Evolutionary conservation across 2,113 vertebrate genomes (phyloP), one percentile per base, ranked within the genome.

Genomic region (Embiotoca jacksoni): DNA sequence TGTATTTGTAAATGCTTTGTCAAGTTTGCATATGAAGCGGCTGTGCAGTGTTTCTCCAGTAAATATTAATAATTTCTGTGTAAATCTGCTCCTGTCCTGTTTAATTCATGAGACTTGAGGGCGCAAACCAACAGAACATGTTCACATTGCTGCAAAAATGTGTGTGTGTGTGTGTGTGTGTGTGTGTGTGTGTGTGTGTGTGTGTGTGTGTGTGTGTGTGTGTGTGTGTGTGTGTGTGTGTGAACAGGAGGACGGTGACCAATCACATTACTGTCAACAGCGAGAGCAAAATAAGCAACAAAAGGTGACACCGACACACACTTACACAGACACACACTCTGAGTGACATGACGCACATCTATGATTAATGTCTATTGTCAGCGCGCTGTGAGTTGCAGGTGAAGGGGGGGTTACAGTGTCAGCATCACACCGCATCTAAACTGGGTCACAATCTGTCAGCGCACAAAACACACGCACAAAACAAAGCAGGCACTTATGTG

Each of bases 101-200:
- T 68, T 83, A 83, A 85, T 72, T 87, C 66, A 85, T 73, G 49
- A 85, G 52, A 83, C 79, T 41, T 63, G 33, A 55, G 36, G 66
- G 54, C 54, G 3, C 39, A 69, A 72, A 76, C 11, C 46, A 6
- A 30, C 36, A 33, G 44, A 76, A 75, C 69, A 61, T 6, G 46
- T 36, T 53, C 13, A 39, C 60, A 75, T n/a, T 41, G 13, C 23
- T 37, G 31, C 1, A 13, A 23, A 23, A 23, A 0, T 39, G 14
- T 49, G 47, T 55, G 16, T 37, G 23, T 66, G 32, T n/a, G 31
- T 58, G 39, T 36, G 33, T 13, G 23, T 37, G 36, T 36, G 3
- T 36, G 46, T 55, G 16, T 56, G 30, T 36, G 23, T 23, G 23
- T 23, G 23, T 23, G 23, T 23, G 23, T 23, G 23, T 23, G 23